Base-by-base conservation (phyloP, 2,797 vertebrate genomes). In the Melanotaenia parkinsoni region DNA sequence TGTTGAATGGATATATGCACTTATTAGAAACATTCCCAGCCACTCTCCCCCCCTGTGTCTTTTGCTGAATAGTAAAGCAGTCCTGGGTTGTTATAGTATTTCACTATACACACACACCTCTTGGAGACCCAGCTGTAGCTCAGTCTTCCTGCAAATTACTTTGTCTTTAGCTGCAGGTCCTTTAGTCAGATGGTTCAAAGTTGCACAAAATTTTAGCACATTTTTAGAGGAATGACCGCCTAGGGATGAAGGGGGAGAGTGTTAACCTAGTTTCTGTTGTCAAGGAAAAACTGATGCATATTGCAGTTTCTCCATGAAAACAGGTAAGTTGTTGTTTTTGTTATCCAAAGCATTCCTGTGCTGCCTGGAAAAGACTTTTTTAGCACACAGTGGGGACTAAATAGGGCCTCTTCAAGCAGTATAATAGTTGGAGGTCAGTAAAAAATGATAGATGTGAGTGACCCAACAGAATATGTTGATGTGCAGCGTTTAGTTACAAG, bases 131-230 rank as follows among this genome's bases (percentile, higher is more conserved):
- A 83, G 80, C 84, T 63, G 67, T 82, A 76, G 68, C 78, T 87
- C 65, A 63, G 69, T 84, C 72, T 83, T 89, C 63, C 72, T 88
- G 77, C 72, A 83, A 87, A 90, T 88, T 13, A 82, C 58, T 82
- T 80, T 83, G 67, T 83, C 79, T 82, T 72, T 82, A 79, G 80
- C 85, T 90, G 79, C 57, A 69, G 80, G 82, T 89, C 77, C 77
- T 79, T 67, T 58, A 75, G 72, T 75, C 82, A 79, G 72, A 80
- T 72, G 66, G 81, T 67, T 82, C 30, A 66, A 77, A 83, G 63
- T 72, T 72, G 77, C 76, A 74, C 64, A 69, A 69, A 84, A 84
- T 79, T 77, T 33, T 50, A 64, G 33, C 58, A 37, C 20, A 8
- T 81, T 66, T 73, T 79, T 26, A 64, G 58, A 76, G 32, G 72